phyloP scores from a whole-genome alignment of 53 echinoderm and acorn worm species.

The Henricia sp. region DNA sequence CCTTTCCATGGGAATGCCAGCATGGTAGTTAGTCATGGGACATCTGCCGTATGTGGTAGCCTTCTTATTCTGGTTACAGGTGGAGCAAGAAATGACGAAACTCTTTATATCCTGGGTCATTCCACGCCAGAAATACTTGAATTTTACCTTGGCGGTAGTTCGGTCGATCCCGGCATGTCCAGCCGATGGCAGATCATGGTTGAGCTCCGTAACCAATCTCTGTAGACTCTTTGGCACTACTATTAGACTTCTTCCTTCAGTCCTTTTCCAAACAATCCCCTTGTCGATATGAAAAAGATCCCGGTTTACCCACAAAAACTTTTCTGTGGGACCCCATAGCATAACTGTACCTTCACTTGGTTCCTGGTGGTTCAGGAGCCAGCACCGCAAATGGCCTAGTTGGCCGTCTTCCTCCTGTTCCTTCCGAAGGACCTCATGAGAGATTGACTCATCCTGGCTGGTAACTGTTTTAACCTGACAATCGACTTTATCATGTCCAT shows the following conservation, averaged over 20 bases:
- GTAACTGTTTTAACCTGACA: not conserved
- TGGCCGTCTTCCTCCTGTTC: slow-evolving; percentile 39
- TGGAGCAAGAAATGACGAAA: slow-evolving; percentile 9
- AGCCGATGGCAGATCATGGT: slow-evolving; percentile 53
- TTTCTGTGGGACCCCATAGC: slow-evolving; percentile 48
- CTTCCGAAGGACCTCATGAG: not conserved
- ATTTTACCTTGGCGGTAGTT: slow-evolving; percentile 10
- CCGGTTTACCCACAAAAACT: slow-evolving; percentile 40
- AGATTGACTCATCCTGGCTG: not conserved
- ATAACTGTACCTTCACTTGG: slow-evolving; percentile 30
- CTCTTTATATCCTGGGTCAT: slow-evolving; percentile 28
- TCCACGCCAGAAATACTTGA: slow-evolving; percentile 34
- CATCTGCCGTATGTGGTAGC: slow-evolving; percentile 25
- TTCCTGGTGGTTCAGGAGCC: slow-evolving; percentile 1
- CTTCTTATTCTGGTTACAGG: slow-evolving; percentile 45
- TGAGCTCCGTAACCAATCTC: not conserved
- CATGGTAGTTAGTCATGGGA: slow-evolving; percentile 50
- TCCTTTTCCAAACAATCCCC: slow-evolving; percentile 21
- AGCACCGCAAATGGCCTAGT: slow-evolving; percentile 10
- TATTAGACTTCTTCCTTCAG: not conserved
- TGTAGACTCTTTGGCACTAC: slow-evolving; percentile 29
- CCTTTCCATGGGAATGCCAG: slow-evolving; percentile 46
- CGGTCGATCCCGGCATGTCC: slow-evolving; percentile 43
- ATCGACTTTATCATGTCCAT: not conserved
- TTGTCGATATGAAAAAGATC: slow-evolving; percentile 11